Percentiles rank a stretch among this genome's conserved stretches.
phyloP scores from a whole-genome alignment of 1,140 invertebrate species.

The Orussus abietinus region DNA sequence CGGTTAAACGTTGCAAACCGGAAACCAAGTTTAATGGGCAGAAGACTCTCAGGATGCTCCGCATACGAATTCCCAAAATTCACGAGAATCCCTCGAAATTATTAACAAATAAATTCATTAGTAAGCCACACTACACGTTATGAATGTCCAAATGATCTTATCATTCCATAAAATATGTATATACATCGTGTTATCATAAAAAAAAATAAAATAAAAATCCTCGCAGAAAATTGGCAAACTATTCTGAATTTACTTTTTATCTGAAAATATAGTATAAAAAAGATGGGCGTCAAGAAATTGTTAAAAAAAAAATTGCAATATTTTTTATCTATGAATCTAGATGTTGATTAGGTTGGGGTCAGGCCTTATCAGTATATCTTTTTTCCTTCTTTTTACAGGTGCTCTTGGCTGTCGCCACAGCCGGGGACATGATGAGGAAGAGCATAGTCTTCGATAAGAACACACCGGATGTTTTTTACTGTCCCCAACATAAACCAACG shows the following conservation, averaged over 20 bases:
- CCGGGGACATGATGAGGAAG: constrained; percentile 75
- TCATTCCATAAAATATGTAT: no score
- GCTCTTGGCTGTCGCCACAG: constrained; percentile 37
- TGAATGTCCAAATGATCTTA: no score
- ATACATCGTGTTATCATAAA: no score
- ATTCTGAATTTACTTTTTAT: not conserved
- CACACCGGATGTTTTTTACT: constrained; percentile 80
- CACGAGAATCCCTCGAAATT: no score
- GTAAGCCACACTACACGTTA: no score
- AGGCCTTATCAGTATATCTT: not conserved
- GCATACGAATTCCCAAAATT: no score
- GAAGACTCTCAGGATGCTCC: no score
- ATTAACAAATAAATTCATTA: no score
- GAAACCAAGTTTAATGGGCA: no score
- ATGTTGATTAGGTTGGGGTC: no score
- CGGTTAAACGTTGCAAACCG: no score
- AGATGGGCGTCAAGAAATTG: not conserved
- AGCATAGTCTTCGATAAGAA: constrained; percentile 80
- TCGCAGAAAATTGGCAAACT: not conserved
- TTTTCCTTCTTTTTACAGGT: constrained; percentile 12
- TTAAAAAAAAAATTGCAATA: constrained; percentile 4
- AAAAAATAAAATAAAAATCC: no score
- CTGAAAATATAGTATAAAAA: not conserved
- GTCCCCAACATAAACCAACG: constrained; percentile 73
- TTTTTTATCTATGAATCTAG: constrained; percentile 1